Evolutionary conservation across 2,113 vertebrate species (phyloP), one percentile per base, ranked within the genome.

Genomic region (Jacana jacana): DNA sequence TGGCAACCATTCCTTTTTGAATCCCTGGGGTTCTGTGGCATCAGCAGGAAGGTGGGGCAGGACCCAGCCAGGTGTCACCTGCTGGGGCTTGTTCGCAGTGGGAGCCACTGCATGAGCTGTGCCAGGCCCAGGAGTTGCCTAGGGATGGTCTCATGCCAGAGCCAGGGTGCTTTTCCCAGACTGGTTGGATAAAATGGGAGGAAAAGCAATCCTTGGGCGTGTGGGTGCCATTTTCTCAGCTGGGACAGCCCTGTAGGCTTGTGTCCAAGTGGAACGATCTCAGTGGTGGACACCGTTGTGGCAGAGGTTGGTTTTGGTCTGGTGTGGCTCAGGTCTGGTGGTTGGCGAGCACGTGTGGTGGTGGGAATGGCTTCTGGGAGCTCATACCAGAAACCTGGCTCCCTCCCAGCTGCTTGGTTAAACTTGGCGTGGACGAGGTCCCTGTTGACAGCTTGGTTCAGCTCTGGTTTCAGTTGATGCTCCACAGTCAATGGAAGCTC

Each of bases 241-340:
- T 57, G 52, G 25, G 31, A 4, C 24, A 42, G 80, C 35, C 5
- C 1, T 7, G 2, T 60, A 28, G 65, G 39, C 18, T 64, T 4
- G 39, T 37, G 4, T 33, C 49, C 66, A 4, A 7, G 37, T 5
- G 60, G 73, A 40, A 40, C 9, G 2, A 1, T 9, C 64, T 6
- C 0, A 0, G 2, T 46, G 11, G 20, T 6, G 39, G 63, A 1
- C 12, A 3, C 4, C 0, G 0, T 3, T 15, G 48, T 4, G 2
- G 7, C 49, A 39, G 78, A 6, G 0, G 2, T 2, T 27, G 70
- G 16, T 2, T 83, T 16, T 25, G 70, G 13, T 30, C 13, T 24
- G 81, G 12, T 7, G 35, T 4, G 5, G 49, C 58, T 66, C 33
- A 2, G 52, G 7, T 9, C 37, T 54, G 84, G 80, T 52, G 1